Base-by-base conservation (phyloP, 2,888 invertebrate genomes). In the Trissolcus japonicus region DNA sequence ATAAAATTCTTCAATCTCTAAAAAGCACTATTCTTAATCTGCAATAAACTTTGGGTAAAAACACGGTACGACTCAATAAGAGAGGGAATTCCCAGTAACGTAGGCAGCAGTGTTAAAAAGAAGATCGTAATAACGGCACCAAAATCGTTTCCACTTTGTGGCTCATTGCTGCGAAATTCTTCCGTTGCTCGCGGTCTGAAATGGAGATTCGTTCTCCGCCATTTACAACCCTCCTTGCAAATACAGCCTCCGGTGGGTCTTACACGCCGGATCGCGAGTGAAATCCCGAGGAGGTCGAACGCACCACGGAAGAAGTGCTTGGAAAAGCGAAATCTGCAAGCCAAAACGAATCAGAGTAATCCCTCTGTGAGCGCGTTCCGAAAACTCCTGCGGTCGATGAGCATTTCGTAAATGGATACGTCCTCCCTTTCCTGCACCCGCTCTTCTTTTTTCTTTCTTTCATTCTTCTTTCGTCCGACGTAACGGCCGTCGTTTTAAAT, bases 281-380 rank as follows among this genome's bases (percentile, higher is more conserved):
- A 81, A 82, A 82, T 81, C 77, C 79, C 80, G 80, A 79, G 79
- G 73, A 79, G 76, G 79, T 74, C 76, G 69, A 69, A 63, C 48
- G 78, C 66, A 43, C 56, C 14, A 41, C 62, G 75, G 80, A 78
- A 72, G 79, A 71, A 80, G 77, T 53, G 74, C 76, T 76, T 79
- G 79, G 81, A 84, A 84, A 84, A 80, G 84, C 80, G 81, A 85
- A 86, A 88, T 87, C 86, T 87, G 87, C 87, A 87, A 87, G 85
- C 87, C 87, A 86, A 87, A 88, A 87, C 87, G 88, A 87, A 88
- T 88, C 87, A 85, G 82, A 86, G 87, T 87, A 87, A 88, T 88
- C 87, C 85, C 83, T 82, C 83, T 84, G 80, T 76, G 81, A 82
- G 82, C 82, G 83, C 85, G 83, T 85, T 84, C 84, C 83, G 83